phyloP scores from a whole-genome alignment of 1,140 invertebrate species.

The Zaprionus ornatus region DNA sequence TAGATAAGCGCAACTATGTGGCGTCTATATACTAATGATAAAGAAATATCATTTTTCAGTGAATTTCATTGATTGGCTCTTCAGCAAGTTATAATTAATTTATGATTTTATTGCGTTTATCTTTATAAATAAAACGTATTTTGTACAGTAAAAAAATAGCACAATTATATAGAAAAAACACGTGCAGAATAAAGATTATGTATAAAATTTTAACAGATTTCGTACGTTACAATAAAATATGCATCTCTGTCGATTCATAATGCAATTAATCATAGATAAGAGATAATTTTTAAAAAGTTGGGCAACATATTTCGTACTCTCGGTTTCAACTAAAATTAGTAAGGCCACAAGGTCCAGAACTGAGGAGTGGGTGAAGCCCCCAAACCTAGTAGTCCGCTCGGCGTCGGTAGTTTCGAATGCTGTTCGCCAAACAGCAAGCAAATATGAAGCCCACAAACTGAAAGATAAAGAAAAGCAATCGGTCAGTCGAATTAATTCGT shows the following conservation, averaged over 20 bases:
- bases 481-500: background rate
- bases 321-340: constrained; percentile 72
- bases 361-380: background rate
- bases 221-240: constrained; percentile 10
- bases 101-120: constrained; percentile 64
- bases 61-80: background rate
- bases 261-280: constrained; percentile 35
- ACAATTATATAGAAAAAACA: constrained; percentile 39
- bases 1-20: constrained; percentile 2
- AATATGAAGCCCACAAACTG: constrained; percentile 95
- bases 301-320: constrained; percentile 77
- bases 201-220: constrained; percentile 42
- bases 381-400: constrained; percentile 86
- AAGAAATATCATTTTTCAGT: background rate
- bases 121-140: constrained; percentile 56
- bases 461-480: constrained; percentile 48
- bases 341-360: constrained; percentile 32
- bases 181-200: constrained; percentile 40
- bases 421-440: constrained; percentile 94
- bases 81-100: constrained; percentile 43
- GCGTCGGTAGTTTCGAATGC: constrained; percentile 91
- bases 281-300: constrained; percentile 53
- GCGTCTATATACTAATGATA: constrained; percentile 10
- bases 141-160: constrained; percentile 69
- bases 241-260: constrained; percentile 14